phyloP scores from a whole-genome alignment of 2,113 vertebrate species.

The Podilymbus podiceps region DNA sequence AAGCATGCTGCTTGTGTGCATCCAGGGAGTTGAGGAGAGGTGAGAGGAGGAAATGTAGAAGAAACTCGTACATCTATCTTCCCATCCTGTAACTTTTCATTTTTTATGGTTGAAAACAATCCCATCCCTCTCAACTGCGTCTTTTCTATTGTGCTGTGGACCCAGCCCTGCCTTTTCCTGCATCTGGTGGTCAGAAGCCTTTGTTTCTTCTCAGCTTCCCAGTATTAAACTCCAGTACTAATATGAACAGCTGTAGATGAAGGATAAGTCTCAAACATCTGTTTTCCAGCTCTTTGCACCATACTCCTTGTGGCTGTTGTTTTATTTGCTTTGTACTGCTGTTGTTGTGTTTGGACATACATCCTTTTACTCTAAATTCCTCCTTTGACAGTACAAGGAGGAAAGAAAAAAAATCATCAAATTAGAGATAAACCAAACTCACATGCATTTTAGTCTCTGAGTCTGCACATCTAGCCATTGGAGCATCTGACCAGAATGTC shows the following conservation, averaged over 20 bases:
- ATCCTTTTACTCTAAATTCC: background rate
- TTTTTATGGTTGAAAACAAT: background rate
- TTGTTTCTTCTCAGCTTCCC: conserved; percentile 1
- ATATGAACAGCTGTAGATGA: background rate
- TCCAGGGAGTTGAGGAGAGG: background rate
- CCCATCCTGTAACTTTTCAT: background rate
- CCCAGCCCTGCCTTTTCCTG: background rate
- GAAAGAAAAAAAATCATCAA: background rate
- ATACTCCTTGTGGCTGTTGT: background rate
- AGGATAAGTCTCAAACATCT: background rate
- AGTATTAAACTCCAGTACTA: background rate
- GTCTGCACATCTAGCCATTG: background rate
- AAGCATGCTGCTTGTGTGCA: background rate
- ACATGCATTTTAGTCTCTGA: background rate
- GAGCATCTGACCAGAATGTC: background rate
- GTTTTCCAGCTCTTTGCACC: background rate
- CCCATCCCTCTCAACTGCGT: background rate
- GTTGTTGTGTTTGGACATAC: background rate
- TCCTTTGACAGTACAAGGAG: background rate
- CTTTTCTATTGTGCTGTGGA: background rate
- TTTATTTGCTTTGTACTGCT: background rate
- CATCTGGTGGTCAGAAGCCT: conserved; percentile 26
- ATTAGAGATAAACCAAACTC: background rate
- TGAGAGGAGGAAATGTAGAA: background rate
- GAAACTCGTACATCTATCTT: background rate